Percentiles rank a stretch among this genome's conserved stretches.
Conservation (phyloP, 2,797 vertebrate species). For the Gobio occitaniae region DNA sequence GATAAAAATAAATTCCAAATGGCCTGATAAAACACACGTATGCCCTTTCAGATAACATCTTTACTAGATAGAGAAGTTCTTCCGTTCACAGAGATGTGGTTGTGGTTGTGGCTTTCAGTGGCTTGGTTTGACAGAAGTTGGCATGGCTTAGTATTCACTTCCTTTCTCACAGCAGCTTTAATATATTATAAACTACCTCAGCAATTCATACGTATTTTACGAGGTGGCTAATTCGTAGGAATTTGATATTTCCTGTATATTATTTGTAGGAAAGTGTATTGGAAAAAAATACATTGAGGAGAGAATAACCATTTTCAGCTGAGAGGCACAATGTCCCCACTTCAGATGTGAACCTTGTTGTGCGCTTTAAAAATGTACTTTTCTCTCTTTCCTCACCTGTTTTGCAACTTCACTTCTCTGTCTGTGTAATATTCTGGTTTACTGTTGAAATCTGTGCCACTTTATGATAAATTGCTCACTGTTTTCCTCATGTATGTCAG, state of each 20-base stretch:
- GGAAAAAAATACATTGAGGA: neutral
- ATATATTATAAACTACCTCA: neutral
- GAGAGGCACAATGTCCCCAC: neutral
- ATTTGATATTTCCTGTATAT: neutral
- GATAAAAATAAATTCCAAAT: neutral
- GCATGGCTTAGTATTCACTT: neutral
- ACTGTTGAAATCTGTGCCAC: neutral
- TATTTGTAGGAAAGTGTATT: neutral
- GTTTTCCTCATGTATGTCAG: neutral
- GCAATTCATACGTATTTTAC: too few relatives aligned
- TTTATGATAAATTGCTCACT: neutral
- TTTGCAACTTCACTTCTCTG: neutral
- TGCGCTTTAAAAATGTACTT: neutral
- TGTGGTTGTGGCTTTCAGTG: neutral
- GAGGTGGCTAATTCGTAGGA: too few relatives aligned
- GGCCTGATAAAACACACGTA: neutral
- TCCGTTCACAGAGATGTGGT: neutral
- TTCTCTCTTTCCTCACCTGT: neutral
- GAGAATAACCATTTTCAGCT: neutral
- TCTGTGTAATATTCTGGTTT: neutral
- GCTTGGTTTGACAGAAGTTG: neutral
- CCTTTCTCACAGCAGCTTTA: neutral
- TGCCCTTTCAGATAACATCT: neutral
- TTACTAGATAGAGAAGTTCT: neutral
- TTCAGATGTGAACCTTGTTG: neutral